phyloP scores from a whole-genome alignment of 2,888 invertebrate genomes.

The Leistus spinibarbis region DNA sequence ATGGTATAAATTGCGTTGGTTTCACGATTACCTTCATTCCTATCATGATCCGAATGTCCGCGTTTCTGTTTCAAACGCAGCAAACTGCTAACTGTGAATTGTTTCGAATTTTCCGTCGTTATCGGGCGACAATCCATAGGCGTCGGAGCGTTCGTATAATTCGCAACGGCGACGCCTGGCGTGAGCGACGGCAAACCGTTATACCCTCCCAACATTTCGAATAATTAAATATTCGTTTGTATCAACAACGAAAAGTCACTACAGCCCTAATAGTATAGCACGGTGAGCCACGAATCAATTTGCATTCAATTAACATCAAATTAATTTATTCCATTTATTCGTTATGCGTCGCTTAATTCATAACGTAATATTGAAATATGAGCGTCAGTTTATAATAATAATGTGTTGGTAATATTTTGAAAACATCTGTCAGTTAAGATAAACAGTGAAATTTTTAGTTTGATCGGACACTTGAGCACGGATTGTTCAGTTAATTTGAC shows the following conservation, averaged over 20 bases:
- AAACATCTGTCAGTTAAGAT: conserved; percentile 9
- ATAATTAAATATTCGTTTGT: neutral
- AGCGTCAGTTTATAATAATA: neutral
- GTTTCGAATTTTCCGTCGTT: conserved; percentile 51
- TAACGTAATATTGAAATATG: neutral
- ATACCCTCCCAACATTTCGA: conserved; percentile 30
- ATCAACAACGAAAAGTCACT: neutral
- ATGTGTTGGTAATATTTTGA: conserved; percentile 4
- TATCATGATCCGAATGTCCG: conserved; percentile 49
- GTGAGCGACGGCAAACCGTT: conserved; percentile 15
- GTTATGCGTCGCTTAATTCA: neutral
- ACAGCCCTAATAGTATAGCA: neutral
- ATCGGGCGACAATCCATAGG: conserved; percentile 27
- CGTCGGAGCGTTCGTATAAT: neutral
- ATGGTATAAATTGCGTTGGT: too few relatives aligned
- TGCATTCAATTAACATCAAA: conserved; percentile 3
- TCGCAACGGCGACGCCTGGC: neutral
- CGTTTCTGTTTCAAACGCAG: conserved; percentile 52
- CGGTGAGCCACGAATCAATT: neutral
- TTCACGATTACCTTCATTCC: conserved; percentile 49
- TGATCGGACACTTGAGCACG: neutral
- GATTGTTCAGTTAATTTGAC: conserved; percentile 16
- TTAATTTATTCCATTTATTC: neutral
- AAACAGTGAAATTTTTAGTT: neutral
- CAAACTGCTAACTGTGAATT: conserved; percentile 56